phyloP scores from a whole-genome alignment of 1,140 invertebrate genomes.

The Drosophila equinoxialis region DNA sequence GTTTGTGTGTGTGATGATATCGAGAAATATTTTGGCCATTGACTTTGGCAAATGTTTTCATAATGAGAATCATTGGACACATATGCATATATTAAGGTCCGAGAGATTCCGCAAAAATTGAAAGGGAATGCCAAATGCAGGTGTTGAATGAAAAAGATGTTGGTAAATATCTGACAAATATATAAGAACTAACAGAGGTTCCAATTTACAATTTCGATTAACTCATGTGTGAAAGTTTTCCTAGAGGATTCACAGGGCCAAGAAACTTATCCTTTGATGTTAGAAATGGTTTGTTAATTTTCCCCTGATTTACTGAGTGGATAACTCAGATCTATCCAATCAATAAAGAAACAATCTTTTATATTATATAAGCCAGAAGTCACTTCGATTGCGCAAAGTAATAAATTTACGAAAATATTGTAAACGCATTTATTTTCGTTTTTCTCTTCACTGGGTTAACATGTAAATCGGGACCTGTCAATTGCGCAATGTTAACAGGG shows the following conservation, averaged over 20 bases:
- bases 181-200: no score
- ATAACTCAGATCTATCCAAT: no score
- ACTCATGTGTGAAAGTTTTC: no score
- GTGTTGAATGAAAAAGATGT: background rate
- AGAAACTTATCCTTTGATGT: no score
- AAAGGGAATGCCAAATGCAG: conserved; percentile 3
- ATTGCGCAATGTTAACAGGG: conserved; percentile 18
- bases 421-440: background rate
- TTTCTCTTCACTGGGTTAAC: conserved; percentile 7
- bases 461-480: conserved; percentile 22
- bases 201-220: no score
- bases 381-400: conserved; percentile 8
- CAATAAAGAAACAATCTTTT: no score
- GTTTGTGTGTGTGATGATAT: background rate
- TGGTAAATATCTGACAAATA: background rate
- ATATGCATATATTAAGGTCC: conserved; percentile 1
- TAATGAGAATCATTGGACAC: background rate
- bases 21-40: conserved; percentile 15
- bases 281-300: no score
- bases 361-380: background rate
- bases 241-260: no score
- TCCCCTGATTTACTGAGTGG: no score
- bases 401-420: conserved; percentile 5
- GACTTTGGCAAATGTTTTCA: conserved; percentile 12
- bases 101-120: background rate